Percentiles rank a stretch among this genome's conserved stretches.
Evolutionary conservation across 1,140 invertebrate genomes (phyloP).

Genomic region (Drosophila kanapiae): DNA sequence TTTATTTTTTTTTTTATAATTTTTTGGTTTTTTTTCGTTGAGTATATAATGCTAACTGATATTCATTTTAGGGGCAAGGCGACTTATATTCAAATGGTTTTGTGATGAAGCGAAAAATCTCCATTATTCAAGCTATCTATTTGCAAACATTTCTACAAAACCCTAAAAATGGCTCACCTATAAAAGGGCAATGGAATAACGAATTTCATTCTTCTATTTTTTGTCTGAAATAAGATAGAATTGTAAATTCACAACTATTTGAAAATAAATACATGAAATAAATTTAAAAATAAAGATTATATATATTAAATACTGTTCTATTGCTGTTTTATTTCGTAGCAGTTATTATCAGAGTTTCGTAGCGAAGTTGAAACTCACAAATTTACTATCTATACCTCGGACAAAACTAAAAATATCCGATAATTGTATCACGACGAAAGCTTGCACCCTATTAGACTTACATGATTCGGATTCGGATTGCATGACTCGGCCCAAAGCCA

Average conservation of each 20-base stretch:
- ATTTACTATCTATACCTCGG: not conserved
- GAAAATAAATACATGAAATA: too few species aligned
- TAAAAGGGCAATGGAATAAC: too few species aligned
- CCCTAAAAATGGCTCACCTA: too few species aligned
- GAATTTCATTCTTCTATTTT: too few species aligned
- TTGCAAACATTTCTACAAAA: too few species aligned
- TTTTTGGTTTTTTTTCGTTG: conserved; percentile 12
- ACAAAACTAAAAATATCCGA: not conserved
- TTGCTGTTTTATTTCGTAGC: too few species aligned
- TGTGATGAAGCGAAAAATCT: not conserved
- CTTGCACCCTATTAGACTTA: conserved; percentile 7
- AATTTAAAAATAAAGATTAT: too few species aligned
- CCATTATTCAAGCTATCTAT: not conserved
- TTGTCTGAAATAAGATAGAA: too few species aligned
- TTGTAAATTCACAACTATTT: too few species aligned
- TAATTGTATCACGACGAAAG: not conserved
- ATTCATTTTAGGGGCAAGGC: not conserved
- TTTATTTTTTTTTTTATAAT: conserved; percentile 29
- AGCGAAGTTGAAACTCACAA: too few species aligned
- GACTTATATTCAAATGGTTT: conserved; percentile 9
- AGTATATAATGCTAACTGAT: conserved; percentile 4
- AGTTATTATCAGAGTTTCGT: too few species aligned
- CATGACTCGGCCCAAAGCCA: conserved; percentile 7
- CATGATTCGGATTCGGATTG: conserved; percentile 1
- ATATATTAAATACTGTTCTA: too few species aligned